Evolutionary conservation across 2,797 vertebrate species (phyloP), one percentile per base, ranked within the genome.

Genomic region (Cuculus canorus): DNA sequence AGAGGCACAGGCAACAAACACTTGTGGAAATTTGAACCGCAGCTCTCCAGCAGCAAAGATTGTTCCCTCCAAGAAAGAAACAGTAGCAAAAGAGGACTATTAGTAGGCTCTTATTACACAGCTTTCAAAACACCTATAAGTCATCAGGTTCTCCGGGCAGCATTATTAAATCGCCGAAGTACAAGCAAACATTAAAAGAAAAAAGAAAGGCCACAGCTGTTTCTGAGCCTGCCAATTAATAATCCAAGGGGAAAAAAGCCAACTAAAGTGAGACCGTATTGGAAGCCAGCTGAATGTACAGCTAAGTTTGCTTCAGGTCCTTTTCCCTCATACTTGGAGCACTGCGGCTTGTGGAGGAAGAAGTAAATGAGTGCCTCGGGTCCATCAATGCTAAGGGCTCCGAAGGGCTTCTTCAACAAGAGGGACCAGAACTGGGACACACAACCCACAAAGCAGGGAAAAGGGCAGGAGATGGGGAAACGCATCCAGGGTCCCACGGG

Each of bases 11-110:
- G 92, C 89, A 95, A 95, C 89, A 96, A 97, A 83, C 77, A 64
- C 87, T 92, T 82, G 65, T 72, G 84, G 93, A 97, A 97, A 97
- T 96, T 69, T 63, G 95, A 97, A 96, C 94, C 30, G 7, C 78
- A 83, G 17, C 43, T 75, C 69, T 92, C 57, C 60, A 27, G 92
- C 82, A 94, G 80, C 90, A 90, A 90, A 87, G 86, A 79, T 25
- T 90, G 70, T 28, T 96, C 84, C 37, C 80, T 95, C 79, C 84
- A 95, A 93, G 93, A 94, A 86, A 23, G 90, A 93, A 90, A 94
- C 86, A 70, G 91, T 95, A 89, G 87, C 88, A 90, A 79, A 85
- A 76, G 63, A 70, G 1, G n/a, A 92, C 79, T 86, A 81, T 61
- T 90, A 93, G 68, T 7, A 64, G 53, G 73, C 39, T 96, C 88